A percentile compares a stretch with the other conserved stretches of the same genome.
Conservation (phyloP, 2,113 vertebrate genomes). For the Accipiter cooperii region DNA sequence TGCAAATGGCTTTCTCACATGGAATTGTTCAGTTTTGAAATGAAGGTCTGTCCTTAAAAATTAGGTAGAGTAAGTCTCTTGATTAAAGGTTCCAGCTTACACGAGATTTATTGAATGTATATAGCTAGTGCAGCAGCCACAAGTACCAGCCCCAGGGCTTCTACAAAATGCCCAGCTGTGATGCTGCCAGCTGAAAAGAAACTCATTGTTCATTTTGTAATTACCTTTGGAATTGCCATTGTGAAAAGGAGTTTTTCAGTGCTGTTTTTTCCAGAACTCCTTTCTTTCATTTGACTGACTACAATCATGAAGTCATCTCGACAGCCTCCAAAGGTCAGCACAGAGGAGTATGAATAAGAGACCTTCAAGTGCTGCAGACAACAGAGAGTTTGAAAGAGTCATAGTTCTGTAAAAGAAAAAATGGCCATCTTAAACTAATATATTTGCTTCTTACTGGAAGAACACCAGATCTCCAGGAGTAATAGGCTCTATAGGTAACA, state of each 20-base stretch:
- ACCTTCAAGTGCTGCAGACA: constrained; percentile 76
- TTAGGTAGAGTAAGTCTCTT: background rate
- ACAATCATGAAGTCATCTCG: constrained; percentile 88
- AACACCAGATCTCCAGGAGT: background rate
- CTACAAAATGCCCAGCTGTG: background rate
- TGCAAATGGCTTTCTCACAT: background rate
- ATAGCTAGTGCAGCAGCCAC: background rate
- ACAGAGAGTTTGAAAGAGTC: constrained; percentile 24
- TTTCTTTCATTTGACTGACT: constrained; percentile 78
- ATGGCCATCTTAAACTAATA: background rate
- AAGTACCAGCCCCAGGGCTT: background rate
- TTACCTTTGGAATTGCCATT: constrained; percentile 84
- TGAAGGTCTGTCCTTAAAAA: background rate
- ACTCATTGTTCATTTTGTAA: background rate
- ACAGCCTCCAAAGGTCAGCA: constrained; percentile 87
- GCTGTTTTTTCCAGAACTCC: constrained; percentile 72
- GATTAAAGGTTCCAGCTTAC: background rate
- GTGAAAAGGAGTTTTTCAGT: constrained; percentile 84
- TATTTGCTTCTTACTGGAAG: background rate
- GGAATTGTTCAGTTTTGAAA: background rate
- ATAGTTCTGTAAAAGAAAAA: background rate
- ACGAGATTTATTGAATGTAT: background rate
- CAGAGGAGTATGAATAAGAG: constrained; percentile 77
- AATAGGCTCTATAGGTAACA: background rate
- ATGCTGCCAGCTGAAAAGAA: background rate